Evolutionary conservation across 2,888 invertebrate species (phyloP), one percentile per base, ranked within the genome.

Genomic region (Tillus elongatus): DNA sequence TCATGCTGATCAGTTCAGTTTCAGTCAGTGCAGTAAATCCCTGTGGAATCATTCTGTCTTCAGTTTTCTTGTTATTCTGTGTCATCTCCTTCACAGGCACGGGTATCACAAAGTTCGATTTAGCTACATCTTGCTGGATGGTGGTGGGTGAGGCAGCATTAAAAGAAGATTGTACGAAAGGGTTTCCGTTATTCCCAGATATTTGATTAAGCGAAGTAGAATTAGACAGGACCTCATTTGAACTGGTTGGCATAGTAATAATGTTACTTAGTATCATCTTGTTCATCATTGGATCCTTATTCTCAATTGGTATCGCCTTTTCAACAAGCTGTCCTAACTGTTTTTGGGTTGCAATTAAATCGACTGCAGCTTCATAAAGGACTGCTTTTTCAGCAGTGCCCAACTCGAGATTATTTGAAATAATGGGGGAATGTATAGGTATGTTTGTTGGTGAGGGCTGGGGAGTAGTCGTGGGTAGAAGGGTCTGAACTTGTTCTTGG

Each of bases 1-100:
- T 89, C 67, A 87, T 86, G 62, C 82, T 87, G 51, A 90, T 75
- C 50, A 90, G 73, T 67, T 90, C 89, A 64, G 82, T 83, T 63
- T 89, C 89, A 45, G 85, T 85, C 80, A 90, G 85, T 53, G 82
- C 78, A 6, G 84, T 82, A 50, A 89, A 73, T 31, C 83, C 77
- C 57, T 82, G 81, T 35, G 71, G 82, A 66, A 75, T 74, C 71
- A 77, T 76, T 27, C 50, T 66, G 56, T 57, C 72, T 56, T 68
- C 65, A 31, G 54, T 59, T 41, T 64, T 63, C 48, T 64, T 64
- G 36, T 63, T 61, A 28, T 63, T 36, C 30, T 36, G 39, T 30
- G 42, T 41, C 35, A 55, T 49, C 33, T 57, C 56, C 41, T 57
- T 56, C n/a, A 58, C 55, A 28, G 55, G 49, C 33, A 56, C 45